Base-by-base conservation (phyloP, 2,113 vertebrate species). In the Parotia lawesii region DNA sequence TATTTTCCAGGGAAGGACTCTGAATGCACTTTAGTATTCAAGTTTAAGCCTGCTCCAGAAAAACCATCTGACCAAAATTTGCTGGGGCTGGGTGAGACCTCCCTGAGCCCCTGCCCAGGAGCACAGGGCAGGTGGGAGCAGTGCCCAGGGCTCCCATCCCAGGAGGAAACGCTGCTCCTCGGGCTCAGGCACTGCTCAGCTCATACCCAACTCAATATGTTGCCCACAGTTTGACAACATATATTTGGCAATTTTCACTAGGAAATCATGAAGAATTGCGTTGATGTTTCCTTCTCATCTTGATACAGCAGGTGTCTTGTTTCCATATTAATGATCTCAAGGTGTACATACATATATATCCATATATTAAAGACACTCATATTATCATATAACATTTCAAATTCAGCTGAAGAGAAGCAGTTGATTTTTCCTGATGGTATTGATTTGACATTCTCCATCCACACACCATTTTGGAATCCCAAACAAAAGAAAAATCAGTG, bases 291-390 rank as follows among this genome's bases (percentile, higher is more conserved):
- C 48, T 48, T 84, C 51, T 86, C 51, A 67, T 90, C 78, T 84
- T 58, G 61, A 29, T 87, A 27, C n/a, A 86, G 33, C 77, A 78
- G 67, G 44, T 90, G 48, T 45, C 80, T 87, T 74, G 53, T 95
- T 94, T 95, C 65, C 71, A 89, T 78, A 61, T 67, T 65, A 91
- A 87, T 67, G 73, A 75, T 78, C 84, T 95, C 87, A 85, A 90
- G 86, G 89, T 94, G 64, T 35, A 51, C 48, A 67, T 64, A 62
- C 40, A n/a, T 86, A 87, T 40, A 60, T 48, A 75, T 56, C 62
- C 33, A 74, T 29, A 65, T 14, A 69, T 80, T 64, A 28, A 90
- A 90, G 81, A 0, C 69, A 61, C 17, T 47, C 76, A 0, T 44
- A n/a, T 72, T 88, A 62, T 37, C 81, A 75, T 45, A n/a, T 38